phyloP scores from a whole-genome alignment of 35 echinoderm and acorn worm species.

The Heliocidaris tuberculata region DNA sequence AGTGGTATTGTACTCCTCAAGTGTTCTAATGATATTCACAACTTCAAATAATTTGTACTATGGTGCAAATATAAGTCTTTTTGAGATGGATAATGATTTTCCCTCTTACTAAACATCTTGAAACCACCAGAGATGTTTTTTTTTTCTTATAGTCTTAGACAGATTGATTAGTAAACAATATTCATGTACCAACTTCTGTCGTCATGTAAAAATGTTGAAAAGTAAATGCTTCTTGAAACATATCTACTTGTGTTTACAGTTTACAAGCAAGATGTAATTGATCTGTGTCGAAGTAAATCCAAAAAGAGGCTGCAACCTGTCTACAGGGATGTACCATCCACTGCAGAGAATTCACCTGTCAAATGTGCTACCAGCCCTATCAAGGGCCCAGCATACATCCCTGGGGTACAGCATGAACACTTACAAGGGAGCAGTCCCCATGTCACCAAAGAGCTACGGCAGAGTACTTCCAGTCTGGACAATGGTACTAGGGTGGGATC shows the following conservation, averaged over 20 bases:
- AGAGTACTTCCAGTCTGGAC: slow-evolving; percentile 22
- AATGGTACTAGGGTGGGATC: background rate
- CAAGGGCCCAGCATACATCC: background rate
- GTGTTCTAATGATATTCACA: too few species aligned
- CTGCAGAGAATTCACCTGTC: background rate
- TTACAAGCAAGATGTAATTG: slow-evolving; percentile 95
- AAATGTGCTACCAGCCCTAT: background rate
- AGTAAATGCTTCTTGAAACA: background rate
- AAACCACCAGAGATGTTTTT: too few species aligned
- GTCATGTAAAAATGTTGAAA: too few species aligned
- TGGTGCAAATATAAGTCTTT: too few species aligned
- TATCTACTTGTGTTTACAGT: slow-evolving; percentile 52
- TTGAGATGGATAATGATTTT: too few species aligned
- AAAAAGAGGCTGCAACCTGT: slow-evolving; percentile 62
- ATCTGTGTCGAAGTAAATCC: slow-evolving; percentile 72
- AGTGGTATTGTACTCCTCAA: too few species aligned
- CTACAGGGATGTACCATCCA: slow-evolving; percentile 57
- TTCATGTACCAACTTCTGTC: too few species aligned
- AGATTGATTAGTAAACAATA: too few species aligned
- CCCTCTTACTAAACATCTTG: too few species aligned
- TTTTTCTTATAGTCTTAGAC: too few species aligned
- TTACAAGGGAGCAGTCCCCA: background rate
- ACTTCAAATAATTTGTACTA: too few species aligned
- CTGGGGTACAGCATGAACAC: slow-evolving; percentile 31
- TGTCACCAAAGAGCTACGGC: slow-evolving; percentile 14